Evolutionary conservation across 2,113 vertebrate species (phyloP).

Genomic region (Myrmecophaga tridactyla): DNA sequence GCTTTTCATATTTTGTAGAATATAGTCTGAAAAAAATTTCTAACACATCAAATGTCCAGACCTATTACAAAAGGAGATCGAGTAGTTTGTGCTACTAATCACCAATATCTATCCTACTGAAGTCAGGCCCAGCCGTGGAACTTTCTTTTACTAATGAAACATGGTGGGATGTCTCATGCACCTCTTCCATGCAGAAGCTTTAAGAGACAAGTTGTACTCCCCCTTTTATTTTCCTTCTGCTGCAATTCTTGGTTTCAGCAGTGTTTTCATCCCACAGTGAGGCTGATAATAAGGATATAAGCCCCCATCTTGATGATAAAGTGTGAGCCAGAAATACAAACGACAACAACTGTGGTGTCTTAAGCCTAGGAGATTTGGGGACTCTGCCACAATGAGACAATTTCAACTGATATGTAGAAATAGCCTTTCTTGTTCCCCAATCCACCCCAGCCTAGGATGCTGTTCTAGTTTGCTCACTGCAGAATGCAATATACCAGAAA

Average conservation of each 20-base stretch:
- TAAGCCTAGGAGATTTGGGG: not conserved
- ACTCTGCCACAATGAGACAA: not conserved
- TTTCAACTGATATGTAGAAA: not conserved
- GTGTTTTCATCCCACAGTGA: not conserved
- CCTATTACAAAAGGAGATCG: not conserved
- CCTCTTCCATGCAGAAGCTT: not conserved
- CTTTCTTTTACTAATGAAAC: not conserved
- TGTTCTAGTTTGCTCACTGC: too few species aligned
- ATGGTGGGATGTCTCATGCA: fast-evolving
- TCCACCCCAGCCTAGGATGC: too few species aligned
- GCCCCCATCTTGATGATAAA: not conserved
- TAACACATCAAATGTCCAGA: not conserved
- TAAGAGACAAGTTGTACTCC: not conserved
- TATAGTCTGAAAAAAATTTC: not conserved
- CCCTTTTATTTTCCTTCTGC: not conserved
- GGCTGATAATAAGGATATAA: not conserved
- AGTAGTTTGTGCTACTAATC: not conserved
- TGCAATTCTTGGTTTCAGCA: not conserved
- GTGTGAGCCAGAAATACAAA: not conserved
- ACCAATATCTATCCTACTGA: not conserved
- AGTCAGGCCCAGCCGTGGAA: not conserved
- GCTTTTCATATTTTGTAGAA: constrained; percentile 3
- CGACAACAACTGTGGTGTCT: not conserved
- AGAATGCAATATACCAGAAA: too few species aligned
- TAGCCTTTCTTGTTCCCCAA: not conserved